phyloP scores from a whole-genome alignment of 1,140 invertebrate species.

The Cardiocondyla obscurior region DNA sequence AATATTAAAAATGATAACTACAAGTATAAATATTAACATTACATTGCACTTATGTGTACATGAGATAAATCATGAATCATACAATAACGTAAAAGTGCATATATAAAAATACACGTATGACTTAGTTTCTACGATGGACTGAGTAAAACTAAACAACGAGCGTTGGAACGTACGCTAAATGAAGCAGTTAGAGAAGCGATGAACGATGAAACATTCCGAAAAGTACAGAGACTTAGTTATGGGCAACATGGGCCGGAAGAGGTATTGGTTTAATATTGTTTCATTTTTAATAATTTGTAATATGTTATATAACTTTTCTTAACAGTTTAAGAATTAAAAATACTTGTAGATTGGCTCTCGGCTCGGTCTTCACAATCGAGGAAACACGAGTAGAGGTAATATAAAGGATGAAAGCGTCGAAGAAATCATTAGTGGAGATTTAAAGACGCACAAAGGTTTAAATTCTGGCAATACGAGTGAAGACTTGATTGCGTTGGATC shows the following conservation, averaged over 20 bases:
- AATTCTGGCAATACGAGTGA: slow-evolving; percentile 73
- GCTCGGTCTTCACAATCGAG: slow-evolving; percentile 30
- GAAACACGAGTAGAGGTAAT: background rate
- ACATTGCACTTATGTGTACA: background rate
- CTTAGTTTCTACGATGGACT: slow-evolving; percentile 78
- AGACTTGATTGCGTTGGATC: slow-evolving; percentile 77
- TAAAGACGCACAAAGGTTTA: slow-evolving; percentile 27
- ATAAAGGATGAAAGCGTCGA: background rate
- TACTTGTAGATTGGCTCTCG: slow-evolving; percentile 52
- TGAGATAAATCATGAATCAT: background rate
- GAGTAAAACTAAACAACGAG: slow-evolving; percentile 76
- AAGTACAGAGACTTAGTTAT: slow-evolving; percentile 89
- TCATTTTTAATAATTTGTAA: background rate
- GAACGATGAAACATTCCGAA: slow-evolving; percentile 88
- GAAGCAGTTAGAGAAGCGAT: slow-evolving; percentile 87
- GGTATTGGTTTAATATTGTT: slow-evolving; percentile 77
- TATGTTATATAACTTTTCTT: background rate
- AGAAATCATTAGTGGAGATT: background rate
- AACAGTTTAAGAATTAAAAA: background rate
- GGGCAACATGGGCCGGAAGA: slow-evolving; percentile 87
- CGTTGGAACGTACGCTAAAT: slow-evolving; percentile 83
- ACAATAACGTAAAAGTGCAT: slow-evolving; percentile 1
- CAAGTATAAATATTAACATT: background rate
- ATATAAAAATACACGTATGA: background rate
- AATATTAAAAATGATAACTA: background rate